Percentiles rank a stretch among this genome's conserved stretches.
These are phyloP conservation scores for Vanessa tameamea DNA, from an alignment of 1,140 invertebrate species.

Conservation along the genomic window DNA sequence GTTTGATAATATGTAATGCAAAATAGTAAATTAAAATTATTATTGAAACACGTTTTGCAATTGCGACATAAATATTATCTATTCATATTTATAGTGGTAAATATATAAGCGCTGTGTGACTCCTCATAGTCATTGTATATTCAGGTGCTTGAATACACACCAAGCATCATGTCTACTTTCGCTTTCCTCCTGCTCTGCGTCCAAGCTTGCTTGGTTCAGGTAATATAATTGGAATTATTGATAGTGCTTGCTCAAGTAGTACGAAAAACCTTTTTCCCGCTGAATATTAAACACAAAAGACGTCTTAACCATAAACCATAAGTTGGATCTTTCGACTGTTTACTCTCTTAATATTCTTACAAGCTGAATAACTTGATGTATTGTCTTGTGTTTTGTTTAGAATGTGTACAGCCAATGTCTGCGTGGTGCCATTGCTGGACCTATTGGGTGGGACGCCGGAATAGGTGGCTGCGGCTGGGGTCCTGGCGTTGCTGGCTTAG, in stretches of 20 bases:
- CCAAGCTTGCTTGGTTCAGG: slow-evolving; percentile 49
- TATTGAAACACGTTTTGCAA: background rate
- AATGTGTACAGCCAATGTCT: slow-evolving; percentile 16
- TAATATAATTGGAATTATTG: slow-evolving; percentile 14
- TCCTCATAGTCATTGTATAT: background rate
- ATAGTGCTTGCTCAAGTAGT: too few relatives aligned
- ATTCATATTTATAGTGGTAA: background rate
- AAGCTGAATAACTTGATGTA: background rate
- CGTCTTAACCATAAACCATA: background rate
- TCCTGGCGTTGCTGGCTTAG: too few relatives aligned
- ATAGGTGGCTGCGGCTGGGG: too few relatives aligned
- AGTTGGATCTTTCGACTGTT: background rate
- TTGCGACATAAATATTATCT: background rate
- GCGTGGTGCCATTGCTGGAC: background rate
- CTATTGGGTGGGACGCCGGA: slow-evolving; percentile 4
- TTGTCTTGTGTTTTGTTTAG: background rate
- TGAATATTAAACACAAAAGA: too few relatives aligned
- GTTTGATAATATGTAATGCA: too few relatives aligned
- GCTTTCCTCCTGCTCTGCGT: slow-evolving; percentile 42
- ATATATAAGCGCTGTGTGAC: background rate
- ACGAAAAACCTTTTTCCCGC: too few relatives aligned
- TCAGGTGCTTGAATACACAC: background rate
- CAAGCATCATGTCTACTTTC: slow-evolving; percentile 41
- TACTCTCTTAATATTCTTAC: too few relatives aligned
- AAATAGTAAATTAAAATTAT: too few relatives aligned